phyloP scores from a whole-genome alignment of 2,797 vertebrate species.

The Peromyscus melanophrys region DNA sequence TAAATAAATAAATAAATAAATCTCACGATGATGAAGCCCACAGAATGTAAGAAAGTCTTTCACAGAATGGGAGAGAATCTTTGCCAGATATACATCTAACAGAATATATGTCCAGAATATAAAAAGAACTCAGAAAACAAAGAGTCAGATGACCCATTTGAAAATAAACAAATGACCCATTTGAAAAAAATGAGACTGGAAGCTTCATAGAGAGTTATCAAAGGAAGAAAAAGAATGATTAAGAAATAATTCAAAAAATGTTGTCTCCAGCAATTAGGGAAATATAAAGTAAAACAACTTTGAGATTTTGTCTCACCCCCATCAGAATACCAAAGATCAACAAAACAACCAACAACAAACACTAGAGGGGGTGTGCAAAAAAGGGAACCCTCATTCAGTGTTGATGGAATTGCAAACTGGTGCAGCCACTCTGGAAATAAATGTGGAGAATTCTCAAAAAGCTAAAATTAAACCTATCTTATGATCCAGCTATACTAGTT shows the following conservation, averaged over 20 bases:
- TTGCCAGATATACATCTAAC: background rate
- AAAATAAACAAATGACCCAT: background rate
- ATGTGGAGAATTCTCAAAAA: background rate
- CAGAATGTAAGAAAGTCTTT: no score
- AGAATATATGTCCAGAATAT: background rate
- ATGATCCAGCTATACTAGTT: background rate
- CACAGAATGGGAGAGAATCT: background rate
- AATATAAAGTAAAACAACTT: background rate
- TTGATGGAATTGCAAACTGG: background rate
- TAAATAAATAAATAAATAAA: background rate
- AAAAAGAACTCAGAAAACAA: background rate
- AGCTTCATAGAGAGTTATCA: background rate
- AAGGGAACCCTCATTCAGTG: background rate
- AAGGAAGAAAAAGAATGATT: background rate
- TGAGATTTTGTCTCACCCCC: background rate
- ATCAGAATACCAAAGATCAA: background rate
- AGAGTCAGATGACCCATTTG: no score
- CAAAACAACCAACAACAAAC: background rate
- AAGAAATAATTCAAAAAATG: background rate
- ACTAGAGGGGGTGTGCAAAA: background rate
- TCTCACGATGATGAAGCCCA: background rate
- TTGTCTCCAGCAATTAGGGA: no score
- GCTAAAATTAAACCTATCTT: background rate
- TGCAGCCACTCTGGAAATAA: background rate
- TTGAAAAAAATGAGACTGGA: background rate